These are phyloP conservation scores for Nasonia oneida DNA, from an alignment of 2,888 invertebrate species.

Conservation along the genomic window DNA sequence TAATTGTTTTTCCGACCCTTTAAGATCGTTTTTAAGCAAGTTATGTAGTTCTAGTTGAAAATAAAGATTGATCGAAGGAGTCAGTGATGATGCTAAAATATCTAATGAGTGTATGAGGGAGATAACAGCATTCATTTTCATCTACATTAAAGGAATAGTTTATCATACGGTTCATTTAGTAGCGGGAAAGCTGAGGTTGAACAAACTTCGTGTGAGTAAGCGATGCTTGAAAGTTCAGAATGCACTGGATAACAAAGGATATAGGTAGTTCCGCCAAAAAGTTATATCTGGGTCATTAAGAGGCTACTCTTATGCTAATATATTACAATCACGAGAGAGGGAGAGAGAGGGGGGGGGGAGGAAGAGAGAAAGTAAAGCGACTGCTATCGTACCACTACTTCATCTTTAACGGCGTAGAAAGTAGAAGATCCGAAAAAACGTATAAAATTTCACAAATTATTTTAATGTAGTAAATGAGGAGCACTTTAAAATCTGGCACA, in stretches of 20 bases:
- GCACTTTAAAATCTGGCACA: no score
- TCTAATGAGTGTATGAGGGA: no score
- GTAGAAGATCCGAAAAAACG: no score
- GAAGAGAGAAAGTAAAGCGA: neutral
- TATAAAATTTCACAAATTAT: no score
- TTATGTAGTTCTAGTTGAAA: no score
- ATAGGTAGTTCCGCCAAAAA: neutral
- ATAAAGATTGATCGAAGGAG: no score
- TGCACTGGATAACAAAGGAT: conserved; percentile 1
- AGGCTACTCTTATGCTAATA: conserved; percentile 21
- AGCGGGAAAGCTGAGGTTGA: neutral
- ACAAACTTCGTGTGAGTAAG: conserved; percentile 10
- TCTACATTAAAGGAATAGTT: neutral
- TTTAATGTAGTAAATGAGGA: no score
- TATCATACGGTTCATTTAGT: neutral
- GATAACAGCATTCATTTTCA: neutral
- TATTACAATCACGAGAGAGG: neutral
- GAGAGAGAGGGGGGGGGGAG: neutral
- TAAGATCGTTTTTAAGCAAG: no score
- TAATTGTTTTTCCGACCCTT: no score
- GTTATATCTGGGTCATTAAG: conserved; percentile 9
- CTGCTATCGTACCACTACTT: neutral
- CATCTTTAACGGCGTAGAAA: neutral
- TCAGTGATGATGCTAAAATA: no score
- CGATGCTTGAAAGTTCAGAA: conserved; percentile 13